phyloP scores from a whole-genome alignment of 2,888 invertebrate species.

The Prosapia bicincta region DNA sequence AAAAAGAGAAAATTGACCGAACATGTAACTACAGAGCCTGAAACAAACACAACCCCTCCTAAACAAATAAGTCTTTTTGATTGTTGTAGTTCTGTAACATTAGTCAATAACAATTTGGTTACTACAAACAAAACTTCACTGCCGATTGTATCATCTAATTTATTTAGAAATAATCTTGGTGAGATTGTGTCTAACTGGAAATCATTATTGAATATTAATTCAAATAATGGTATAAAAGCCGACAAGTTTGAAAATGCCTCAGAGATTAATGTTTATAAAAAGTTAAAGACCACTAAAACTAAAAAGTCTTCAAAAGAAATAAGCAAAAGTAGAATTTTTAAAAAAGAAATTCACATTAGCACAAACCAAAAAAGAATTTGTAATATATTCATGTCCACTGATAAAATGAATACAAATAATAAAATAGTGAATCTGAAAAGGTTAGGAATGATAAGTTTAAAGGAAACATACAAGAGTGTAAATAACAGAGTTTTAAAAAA shows the following conservation, averaged over 20 bases:
- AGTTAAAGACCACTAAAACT: background rate
- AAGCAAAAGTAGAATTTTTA: background rate
- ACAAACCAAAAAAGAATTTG: background rate
- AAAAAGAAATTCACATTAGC: background rate
- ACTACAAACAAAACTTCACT: background rate
- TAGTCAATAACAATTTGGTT: background rate
- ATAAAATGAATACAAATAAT: background rate
- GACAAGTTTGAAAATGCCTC: background rate
- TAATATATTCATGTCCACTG: background rate
- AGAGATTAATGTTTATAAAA: background rate
- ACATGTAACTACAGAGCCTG: conserved; percentile 16
- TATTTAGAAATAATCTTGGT: background rate
- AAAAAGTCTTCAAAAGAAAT: background rate
- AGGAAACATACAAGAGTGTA: background rate
- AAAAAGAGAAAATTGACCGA: conserved; percentile 8
- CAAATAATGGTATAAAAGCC: background rate
- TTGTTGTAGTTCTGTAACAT: background rate
- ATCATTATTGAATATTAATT: background rate
- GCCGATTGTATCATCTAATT: background rate
- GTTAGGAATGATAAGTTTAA: background rate
- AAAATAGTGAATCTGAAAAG: background rate
- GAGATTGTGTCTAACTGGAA: background rate
- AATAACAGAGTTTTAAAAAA: background rate
- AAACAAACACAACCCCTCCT: background rate
- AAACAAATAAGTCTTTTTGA: background rate